phyloP scores from a whole-genome alignment of 2,797 vertebrate species.

The Centropyge bicolor region DNA sequence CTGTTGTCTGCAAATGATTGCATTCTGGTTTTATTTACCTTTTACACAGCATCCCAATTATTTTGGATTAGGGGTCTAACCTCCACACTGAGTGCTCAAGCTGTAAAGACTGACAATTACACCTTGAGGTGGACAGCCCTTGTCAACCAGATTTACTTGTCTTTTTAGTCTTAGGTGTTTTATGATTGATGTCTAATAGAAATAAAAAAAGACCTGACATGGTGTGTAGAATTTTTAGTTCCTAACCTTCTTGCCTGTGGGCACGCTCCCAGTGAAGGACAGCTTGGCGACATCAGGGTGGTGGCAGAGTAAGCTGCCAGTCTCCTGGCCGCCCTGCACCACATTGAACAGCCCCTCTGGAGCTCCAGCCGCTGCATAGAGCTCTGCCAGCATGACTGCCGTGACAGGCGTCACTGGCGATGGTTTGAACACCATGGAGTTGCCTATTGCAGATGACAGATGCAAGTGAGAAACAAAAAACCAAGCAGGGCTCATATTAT shows the following conservation, averaged over 20 bases:
- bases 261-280: slow-evolving; percentile 97
- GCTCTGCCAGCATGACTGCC: slow-evolving; percentile 91
- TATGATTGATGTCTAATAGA: background rate
- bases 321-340: slow-evolving; percentile 93
- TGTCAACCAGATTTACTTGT: no score
- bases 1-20: no score
- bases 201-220: background rate
- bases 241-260: slow-evolving; percentile 94
- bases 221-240: background rate
- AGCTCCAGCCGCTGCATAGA: slow-evolving; percentile 89
- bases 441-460: slow-evolving; percentile 83
- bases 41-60: no score
- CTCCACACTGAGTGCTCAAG: no score
- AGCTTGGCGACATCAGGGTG: slow-evolving; percentile 93
- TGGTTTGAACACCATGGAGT: slow-evolving; percentile 97
- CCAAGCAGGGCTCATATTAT: background rate
- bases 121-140: no score
- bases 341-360: slow-evolving; percentile 94
- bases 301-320: slow-evolving; percentile 92
- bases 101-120: no score
- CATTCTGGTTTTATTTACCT: no score
- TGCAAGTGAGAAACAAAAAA: background rate
- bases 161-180: no score
- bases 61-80: no score
- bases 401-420: slow-evolving; percentile 95